Evolutionary conservation across 2,797 vertebrate species (phyloP).

Genomic region (Paramormyrops hopkinsi): DNA sequence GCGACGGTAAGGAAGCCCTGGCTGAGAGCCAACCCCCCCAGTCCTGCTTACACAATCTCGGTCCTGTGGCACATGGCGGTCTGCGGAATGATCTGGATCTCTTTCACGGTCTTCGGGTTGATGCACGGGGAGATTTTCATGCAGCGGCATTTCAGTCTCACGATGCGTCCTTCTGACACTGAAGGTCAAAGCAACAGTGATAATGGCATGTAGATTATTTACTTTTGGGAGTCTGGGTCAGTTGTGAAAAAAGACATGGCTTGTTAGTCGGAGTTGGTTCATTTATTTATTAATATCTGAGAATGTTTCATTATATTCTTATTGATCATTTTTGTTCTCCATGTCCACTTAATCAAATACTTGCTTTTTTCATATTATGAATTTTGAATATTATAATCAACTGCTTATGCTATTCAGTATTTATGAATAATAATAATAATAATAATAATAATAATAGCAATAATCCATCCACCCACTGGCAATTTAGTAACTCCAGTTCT

Average conservation of each 20-base stretch:
- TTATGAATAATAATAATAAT: not conserved
- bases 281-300: not conserved
- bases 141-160: slow-evolving; percentile 5
- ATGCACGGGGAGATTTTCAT: not conserved
- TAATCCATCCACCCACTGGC: not conserved
- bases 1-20: not conserved
- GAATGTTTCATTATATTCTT: not conserved
- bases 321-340: not conserved
- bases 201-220: not conserved
- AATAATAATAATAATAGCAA: not conserved
- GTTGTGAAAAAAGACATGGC: not conserved
- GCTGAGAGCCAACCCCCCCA: not conserved
- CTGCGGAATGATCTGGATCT: not conserved
- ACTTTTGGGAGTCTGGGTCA: not conserved
- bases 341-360: not conserved
- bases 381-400: not conserved
- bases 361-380: not conserved
- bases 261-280: not conserved
- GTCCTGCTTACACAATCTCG: not conserved
- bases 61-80: not conserved
- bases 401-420: not conserved
- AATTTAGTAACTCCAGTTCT: not conserved
- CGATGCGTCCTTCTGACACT: not conserved
- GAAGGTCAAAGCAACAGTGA: not conserved
- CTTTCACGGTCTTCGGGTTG: not conserved